Evolutionary conservation across 92 coral and sea anemone genomes (phyloP).

Genomic region (Epizoanthus scotinus): DNA sequence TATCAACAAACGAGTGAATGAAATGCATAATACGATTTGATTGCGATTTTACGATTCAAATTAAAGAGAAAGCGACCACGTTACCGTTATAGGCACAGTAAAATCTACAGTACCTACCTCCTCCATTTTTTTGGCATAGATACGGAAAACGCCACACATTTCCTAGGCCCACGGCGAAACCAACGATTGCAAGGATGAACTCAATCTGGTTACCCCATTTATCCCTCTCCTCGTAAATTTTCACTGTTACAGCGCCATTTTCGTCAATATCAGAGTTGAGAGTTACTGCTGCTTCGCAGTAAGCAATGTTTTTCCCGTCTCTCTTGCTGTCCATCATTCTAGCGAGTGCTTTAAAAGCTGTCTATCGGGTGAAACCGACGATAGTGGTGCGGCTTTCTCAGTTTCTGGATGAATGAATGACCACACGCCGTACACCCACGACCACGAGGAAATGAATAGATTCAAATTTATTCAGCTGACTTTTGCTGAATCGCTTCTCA

Average conservation of each 20-base stretch:
- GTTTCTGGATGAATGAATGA: conserved; percentile 24
- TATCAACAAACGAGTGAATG: conserved; percentile 18
- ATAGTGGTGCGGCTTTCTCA: not conserved
- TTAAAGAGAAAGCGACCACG: not conserved
- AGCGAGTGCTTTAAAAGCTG: no score
- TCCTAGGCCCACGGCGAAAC: conserved; percentile 35
- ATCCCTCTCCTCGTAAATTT: conserved; percentile 36
- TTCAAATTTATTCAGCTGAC: conserved; percentile 44
- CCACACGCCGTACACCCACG: not conserved
- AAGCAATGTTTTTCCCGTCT: conserved; percentile 29
- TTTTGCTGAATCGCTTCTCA: conserved; percentile 32
- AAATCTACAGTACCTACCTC: conserved; percentile 7
- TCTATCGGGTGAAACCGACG: not conserved
- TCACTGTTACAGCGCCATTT: conserved; percentile 39
- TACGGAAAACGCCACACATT: conserved; percentile 44
- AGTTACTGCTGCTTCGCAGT: conserved; percentile 37
- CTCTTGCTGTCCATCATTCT: conserved; percentile 16
- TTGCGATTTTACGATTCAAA: not conserved
- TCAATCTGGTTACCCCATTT: conserved; percentile 42
- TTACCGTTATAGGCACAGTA: not conserved
- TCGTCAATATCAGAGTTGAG: conserved; percentile 37
- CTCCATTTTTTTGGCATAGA: conserved; percentile 42
- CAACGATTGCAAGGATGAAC: conserved; percentile 35
- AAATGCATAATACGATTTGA: conserved; percentile 1
- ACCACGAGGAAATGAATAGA: conserved; percentile 18